A percentile compares a stretch with the other conserved stretches of the same genome.
phyloP scores from a whole-genome alignment of 2,797 vertebrate species.

The Garrulus glandarius region DNA sequence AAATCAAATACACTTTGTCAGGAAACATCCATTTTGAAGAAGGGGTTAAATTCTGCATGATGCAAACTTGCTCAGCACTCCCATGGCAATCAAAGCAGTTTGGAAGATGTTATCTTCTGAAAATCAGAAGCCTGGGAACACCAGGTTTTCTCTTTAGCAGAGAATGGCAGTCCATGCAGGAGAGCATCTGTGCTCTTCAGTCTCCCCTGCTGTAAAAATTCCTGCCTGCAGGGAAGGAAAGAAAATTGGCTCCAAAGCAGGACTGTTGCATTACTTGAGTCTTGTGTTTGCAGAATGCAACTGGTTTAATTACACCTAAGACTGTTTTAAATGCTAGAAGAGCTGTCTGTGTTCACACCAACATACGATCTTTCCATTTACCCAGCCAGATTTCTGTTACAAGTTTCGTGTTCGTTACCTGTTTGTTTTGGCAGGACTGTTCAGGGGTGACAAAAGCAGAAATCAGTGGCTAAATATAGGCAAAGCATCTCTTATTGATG shows the following conservation, averaged over 20 bases:
- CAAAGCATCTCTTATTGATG: neutral
- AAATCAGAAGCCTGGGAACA: neutral
- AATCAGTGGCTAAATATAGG: neutral
- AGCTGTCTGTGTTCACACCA: neutral
- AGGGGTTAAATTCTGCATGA: neutral
- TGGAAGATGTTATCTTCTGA: neutral
- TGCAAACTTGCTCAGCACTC: neutral
- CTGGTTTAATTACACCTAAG: neutral
- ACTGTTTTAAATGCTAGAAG: neutral
- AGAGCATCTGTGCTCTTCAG: neutral
- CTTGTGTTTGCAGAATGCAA: neutral
- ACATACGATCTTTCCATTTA: neutral
- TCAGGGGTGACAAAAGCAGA: neutral
- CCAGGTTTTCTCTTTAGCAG: neutral
- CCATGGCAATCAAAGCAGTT: neutral
- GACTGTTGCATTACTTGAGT: neutral
- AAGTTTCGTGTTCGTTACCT: neutral
- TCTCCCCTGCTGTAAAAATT: conserved; percentile 1
- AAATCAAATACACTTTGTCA: neutral
- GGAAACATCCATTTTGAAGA: neutral
- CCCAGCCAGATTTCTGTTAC: neutral
- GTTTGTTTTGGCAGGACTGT: neutral
- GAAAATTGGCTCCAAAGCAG: neutral
- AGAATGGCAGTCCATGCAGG: neutral
- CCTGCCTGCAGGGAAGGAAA: neutral